Percentiles rank a stretch among this genome's conserved stretches.
Evolutionary conservation across 30 jellyfish, hydroid and myxozoan genomes (phyloP).

Genomic region (Turritopsis dohrnii): DNA sequence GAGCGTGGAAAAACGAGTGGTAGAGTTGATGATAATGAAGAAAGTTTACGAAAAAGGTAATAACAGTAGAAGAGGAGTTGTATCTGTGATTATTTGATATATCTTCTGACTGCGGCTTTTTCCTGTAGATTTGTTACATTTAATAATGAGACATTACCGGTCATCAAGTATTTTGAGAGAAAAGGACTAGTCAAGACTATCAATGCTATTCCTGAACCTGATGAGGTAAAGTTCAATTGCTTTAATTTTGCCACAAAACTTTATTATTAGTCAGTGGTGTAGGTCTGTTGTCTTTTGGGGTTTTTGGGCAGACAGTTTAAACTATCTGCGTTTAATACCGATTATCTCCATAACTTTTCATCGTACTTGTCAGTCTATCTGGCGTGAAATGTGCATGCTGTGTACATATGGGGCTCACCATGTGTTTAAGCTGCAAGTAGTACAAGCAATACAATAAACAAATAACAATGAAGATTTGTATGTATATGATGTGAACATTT

Average conservation of each 20-base stretch:
- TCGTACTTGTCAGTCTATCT: too few relatives aligned
- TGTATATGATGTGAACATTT: too few relatives aligned
- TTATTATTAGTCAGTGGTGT: background rate
- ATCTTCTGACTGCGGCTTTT: background rate
- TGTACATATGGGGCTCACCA: too few relatives aligned
- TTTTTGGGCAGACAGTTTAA: too few relatives aligned
- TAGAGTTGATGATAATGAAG: conserved; percentile 92
- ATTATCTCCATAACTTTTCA: too few relatives aligned
- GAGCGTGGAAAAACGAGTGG: conserved; percentile 88
- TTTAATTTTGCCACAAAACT: background rate
- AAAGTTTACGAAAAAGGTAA: conserved; percentile 79
- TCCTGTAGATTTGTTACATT: conserved; percentile 58
- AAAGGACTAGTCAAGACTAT: conserved; percentile 55
- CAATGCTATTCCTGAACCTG: conserved; percentile 71
- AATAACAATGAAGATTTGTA: too few relatives aligned
- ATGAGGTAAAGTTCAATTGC: conserved; percentile 45
- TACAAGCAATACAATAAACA: too few relatives aligned
- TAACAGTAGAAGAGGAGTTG: background rate
- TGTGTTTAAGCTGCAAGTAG: too few relatives aligned
- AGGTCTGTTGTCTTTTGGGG: too few relatives aligned
- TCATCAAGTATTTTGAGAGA: conserved; percentile 44
- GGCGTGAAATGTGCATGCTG: too few relatives aligned
- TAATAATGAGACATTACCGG: conserved; percentile 72
- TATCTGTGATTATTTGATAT: background rate
- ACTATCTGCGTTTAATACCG: too few relatives aligned